These are phyloP conservation scores for Cyanoderma ruficeps DNA, from an alignment of 2,113 vertebrate genomes.

Conservation along the genomic window DNA sequence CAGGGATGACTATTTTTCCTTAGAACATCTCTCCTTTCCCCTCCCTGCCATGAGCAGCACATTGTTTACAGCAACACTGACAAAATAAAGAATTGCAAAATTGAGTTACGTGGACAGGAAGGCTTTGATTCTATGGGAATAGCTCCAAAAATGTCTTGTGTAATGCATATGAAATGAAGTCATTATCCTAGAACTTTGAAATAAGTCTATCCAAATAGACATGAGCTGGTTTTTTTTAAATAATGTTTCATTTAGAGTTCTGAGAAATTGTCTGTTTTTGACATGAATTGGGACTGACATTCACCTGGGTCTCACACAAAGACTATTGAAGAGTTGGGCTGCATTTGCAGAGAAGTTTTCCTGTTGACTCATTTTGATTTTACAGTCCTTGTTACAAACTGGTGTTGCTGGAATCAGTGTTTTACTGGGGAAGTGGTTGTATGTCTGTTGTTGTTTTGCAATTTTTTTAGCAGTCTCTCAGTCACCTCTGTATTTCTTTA, in stretches of 20 bases:
- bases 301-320: background rate
- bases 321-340: background rate
- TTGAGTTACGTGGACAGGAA: conserved; percentile 37
- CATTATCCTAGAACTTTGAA: conserved; percentile 48
- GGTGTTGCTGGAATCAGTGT: background rate
- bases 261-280: conserved; percentile 8
- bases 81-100: conserved; percentile 60
- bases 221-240: background rate
- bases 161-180: conserved; percentile 40
- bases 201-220: conserved; percentile 19
- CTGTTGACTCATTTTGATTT: conserved; percentile 26
- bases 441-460: background rate
- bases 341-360: conserved; percentile 2
- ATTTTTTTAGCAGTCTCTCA: background rate
- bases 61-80: conserved; percentile 58
- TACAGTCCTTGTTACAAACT: conserved; percentile 8
- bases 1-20: conserved; percentile 45
- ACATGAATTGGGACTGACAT: background rate
- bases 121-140: conserved; percentile 48
- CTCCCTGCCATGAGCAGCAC: conserved; percentile 15
- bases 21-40: conserved; percentile 13
- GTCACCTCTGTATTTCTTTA: background rate
- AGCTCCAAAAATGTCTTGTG: conserved; percentile 41
- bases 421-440: background rate
- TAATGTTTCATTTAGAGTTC: conserved; percentile 21